Evolutionary conservation across 2,888 invertebrate genomes (phyloP), one percentile per base, ranked within the genome.

Genomic region (Biston betularia): DNA sequence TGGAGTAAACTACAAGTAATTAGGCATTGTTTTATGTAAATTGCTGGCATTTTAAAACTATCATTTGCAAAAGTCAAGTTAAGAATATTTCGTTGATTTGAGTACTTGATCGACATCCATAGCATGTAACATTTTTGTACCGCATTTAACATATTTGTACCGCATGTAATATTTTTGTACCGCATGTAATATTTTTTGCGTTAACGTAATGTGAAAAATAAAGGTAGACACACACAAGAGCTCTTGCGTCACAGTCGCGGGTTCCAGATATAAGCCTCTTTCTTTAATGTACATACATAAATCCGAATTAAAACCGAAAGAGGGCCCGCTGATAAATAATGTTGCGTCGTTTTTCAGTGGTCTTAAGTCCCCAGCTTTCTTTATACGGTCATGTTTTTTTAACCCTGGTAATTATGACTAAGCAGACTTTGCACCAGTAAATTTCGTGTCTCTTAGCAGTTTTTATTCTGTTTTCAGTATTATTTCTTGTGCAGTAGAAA

Each of bases 261-360:
- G 74, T 78, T 61, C 71, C 76, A 75, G 75, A 80, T 84, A 79
- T 87, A 88, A 89, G 88, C 87, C 81, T 83, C 85, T 84, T 88
- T 86, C 86, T 88, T 86, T 88, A 88, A 91, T 89, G 87, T 88
- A 83, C 83, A 88, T 86, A 88, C 88, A 92, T 92, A 92, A 91
- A 92, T 92, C 88, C 86, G 90, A 90, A 91, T 92, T 92, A 90
- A 91, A 89, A 89, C 85, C 80, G 79, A 86, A 91, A 88, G 86
- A 89, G 87, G 87, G 81, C 82, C 81, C 75, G 67, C 80, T 84
- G 85, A 89, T 92, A 91, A 92, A 89, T 90, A 92, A 92, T 91
- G 89, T 80, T 75, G 74, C 75, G 85, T 87, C 90, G 84, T 92
- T 91, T 89, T 89, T 92, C 87, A 90, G 84, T 87, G 88, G 89